Evolutionary conservation across 2,888 invertebrate species (phyloP), one percentile per base, ranked within the genome.

Genomic region (Ctenicera cuprea): DNA sequence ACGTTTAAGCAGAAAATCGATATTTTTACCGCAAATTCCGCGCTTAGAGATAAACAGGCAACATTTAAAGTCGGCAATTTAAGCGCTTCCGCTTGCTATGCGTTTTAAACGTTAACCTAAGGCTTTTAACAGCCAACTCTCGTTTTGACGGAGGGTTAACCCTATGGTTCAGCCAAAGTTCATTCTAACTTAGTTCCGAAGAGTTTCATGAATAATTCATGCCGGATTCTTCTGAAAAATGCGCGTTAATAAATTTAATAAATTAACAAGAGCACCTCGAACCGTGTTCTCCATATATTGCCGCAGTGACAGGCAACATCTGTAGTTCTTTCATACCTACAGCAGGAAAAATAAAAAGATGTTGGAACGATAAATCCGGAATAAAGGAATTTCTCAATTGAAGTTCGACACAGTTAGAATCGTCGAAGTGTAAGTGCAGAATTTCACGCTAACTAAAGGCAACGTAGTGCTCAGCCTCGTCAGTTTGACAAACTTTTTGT

Each of bases 21-120:
- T 57, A 33, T 30, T 57, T 57, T 57, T 57, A 57, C 57, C 37
- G 57, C 57, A 57, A 37, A 57, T 57, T 57, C 37, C 57, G 12
- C 57, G 57, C 30, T 57, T 37, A 50, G 12, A 50, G 50, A 50
- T 50, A 50, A 50, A 50, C 50, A 50, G 50, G 22, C 22, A 50
- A 50, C 50, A 50, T 50, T 50, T 50, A 50, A 50, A 50, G 50
- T 50, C 50, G 18, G 50, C 45, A 45, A 45, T 26, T 52, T 52
- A 52, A 30, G 30, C 30, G 30, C 30, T 52, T 52, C 52, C 52
- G 52, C 57, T 57, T 30, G 18, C 57, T 57, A 12, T 26, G 14
- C 57, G 16, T 33, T 57, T 33, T 30, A n/a, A 30, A 16, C 18
- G 57, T 57, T 33, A 37, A 37, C 18, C 33, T 57, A 37, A 57